Conservation (phyloP, 2,888 invertebrate genomes). For the Tenthredo notha region DNA sequence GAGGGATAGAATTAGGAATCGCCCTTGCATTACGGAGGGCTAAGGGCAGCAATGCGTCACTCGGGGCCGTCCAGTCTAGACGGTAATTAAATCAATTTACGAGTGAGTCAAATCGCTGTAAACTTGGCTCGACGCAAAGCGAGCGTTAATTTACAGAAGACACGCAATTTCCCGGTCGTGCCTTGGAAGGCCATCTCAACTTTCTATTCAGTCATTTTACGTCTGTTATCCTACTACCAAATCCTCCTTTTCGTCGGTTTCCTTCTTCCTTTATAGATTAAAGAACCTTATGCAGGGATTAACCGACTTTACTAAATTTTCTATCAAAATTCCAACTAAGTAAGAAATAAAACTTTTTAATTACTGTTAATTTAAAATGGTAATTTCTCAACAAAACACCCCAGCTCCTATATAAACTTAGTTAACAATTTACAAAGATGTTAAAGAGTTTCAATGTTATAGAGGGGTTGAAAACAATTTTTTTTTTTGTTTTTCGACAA, state of each 20-base stretch:
- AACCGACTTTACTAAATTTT: background rate
- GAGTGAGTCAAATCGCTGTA: conserved; percentile 50
- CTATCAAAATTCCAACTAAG: background rate
- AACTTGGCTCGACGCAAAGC: conserved; percentile 44
- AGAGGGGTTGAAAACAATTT: background rate
- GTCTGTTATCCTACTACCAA: conserved; percentile 14
- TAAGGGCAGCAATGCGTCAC: conserved; percentile 38
- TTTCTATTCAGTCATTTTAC: conserved; percentile 43
- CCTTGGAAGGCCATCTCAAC: background rate
- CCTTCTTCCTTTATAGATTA: background rate
- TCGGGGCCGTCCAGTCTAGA: conserved; percentile 41
- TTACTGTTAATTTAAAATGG: conserved; percentile 6
- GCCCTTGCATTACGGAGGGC: conserved; percentile 29
- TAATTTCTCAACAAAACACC: conserved; percentile 9
- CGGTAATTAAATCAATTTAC: conserved; percentile 51
- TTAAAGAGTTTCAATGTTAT: background rate
- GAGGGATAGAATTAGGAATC: conserved; percentile 26
- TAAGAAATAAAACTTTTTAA: conserved; percentile 3
- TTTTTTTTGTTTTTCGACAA: too few species aligned
- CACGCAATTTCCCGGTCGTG: conserved; percentile 45
- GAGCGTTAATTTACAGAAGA: conserved; percentile 45
- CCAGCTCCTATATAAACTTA: background rate
- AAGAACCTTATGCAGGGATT: background rate
- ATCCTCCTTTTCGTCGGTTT: background rate
- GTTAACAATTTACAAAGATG: background rate